Conservation (phyloP, 2,797 vertebrate species). For the Pampus argenteus region DNA sequence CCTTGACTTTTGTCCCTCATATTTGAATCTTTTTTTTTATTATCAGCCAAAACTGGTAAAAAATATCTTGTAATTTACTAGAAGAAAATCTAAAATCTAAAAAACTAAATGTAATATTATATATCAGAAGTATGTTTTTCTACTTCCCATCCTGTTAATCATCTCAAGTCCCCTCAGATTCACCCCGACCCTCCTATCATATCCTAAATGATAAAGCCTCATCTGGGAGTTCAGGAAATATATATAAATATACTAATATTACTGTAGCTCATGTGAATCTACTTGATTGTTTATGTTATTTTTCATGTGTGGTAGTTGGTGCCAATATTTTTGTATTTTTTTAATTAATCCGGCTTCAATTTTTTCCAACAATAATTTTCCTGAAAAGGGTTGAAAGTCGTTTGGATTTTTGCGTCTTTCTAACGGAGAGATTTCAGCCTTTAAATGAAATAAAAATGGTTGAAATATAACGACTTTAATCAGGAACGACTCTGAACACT, state of each 20-base stretch:
- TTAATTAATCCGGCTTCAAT: no score
- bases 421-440: no score
- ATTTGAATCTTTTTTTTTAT: background rate
- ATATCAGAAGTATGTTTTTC: background rate
- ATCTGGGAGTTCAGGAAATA: background rate
- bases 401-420: no score
- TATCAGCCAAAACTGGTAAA: background rate
- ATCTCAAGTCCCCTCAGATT: conserved; percentile 19
- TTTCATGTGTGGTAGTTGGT: background rate
- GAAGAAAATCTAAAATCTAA: background rate
- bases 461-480: no score
- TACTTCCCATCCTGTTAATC: background rate
- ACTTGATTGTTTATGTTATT: background rate
- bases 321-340: background rate
- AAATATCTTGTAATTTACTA: background rate
- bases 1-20: background rate
- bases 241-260: background rate
- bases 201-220: background rate
- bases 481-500: no score
- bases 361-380: background rate
- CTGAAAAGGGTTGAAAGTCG: background rate
- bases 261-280: conserved; percentile 3
- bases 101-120: no score
- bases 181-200: background rate
- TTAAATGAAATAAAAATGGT: no score